A percentile compares a stretch with the other conserved stretches of the same genome.
Evolutionary conservation across 1,140 invertebrate species (phyloP).

Genomic region (Euschistus heros): DNA sequence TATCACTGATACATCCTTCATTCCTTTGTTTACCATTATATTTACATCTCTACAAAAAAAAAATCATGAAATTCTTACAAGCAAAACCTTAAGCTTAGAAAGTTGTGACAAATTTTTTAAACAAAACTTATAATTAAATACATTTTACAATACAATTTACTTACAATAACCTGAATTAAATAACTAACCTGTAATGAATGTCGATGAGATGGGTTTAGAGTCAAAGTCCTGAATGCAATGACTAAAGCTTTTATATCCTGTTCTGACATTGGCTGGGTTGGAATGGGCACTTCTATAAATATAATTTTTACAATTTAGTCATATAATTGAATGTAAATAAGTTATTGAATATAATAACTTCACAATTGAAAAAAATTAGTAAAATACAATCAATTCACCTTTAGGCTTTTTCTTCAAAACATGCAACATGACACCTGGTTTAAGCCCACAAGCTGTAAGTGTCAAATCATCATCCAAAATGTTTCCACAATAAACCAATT

Average conservation of each 20-base stretch:
- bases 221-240: constrained; percentile 39
- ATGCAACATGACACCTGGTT: constrained; percentile 42
- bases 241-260: constrained; percentile 38
- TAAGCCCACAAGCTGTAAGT: constrained; percentile 40
- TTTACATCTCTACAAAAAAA: no score
- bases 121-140: no score
- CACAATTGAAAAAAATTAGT: background rate
- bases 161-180: no score
- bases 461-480: constrained; percentile 41
- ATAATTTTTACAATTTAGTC: background rate
- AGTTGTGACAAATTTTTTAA: no score
- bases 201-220: constrained; percentile 37
- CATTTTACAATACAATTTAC: no score
- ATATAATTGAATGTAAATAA: background rate
- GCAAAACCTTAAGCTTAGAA: no score
- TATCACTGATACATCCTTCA: background rate
- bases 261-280: constrained; percentile 35
- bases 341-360: no score
- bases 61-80: no score
- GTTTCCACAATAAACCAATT: constrained; percentile 43
- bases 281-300: constrained; percentile 28
- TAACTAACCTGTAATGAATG: constrained; percentile 39
- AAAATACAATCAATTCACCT: constrained; percentile 26
- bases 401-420: constrained; percentile 39
- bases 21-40: no score